Conservation (phyloP, 2,113 vertebrate genomes). For the Scytalopus superciliaris region DNA sequence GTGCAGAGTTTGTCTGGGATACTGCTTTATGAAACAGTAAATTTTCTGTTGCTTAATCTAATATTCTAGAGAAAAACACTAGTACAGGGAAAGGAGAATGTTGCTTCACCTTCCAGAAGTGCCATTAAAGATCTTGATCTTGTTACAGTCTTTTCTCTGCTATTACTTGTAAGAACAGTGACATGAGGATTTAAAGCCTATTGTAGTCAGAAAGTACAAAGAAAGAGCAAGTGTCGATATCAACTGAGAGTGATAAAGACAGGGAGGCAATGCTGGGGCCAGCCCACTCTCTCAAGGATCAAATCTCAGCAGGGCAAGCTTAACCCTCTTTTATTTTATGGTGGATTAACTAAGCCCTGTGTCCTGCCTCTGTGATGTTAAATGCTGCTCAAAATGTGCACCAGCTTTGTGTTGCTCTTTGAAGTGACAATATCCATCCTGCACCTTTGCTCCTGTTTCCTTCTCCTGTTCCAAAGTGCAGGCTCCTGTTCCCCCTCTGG, state of each 20-base stretch:
- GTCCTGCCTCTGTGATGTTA: neutral
- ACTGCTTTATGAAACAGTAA: constrained; percentile 49
- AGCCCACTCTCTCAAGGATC: neutral
- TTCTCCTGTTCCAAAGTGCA: neutral
- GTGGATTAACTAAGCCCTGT: neutral
- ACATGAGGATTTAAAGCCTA: neutral
- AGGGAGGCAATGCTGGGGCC: neutral
- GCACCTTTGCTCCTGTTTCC: neutral
- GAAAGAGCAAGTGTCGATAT: neutral
- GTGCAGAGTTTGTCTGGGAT: neutral
- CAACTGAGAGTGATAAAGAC: neutral
- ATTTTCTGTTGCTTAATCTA: constrained; percentile 47
- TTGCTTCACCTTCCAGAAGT: constrained; percentile 10
- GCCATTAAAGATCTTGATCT: constrained; percentile 46
- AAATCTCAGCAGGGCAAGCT: neutral
- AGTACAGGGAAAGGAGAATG: neutral
- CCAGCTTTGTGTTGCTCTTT: neutral
- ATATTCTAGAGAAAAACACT: constrained; percentile 42
- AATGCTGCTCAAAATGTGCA: neutral
- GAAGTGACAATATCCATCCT: neutral
- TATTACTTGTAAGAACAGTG: neutral
- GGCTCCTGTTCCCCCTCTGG: rapidly evolving
- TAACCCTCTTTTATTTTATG: neutral
- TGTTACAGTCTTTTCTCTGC: neutral
- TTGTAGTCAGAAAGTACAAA: neutral